A percentile compares a stretch with the other conserved stretches of the same genome.
Conservation (phyloP, 2,888 invertebrate genomes). For the Agriopis aurantiaria region DNA sequence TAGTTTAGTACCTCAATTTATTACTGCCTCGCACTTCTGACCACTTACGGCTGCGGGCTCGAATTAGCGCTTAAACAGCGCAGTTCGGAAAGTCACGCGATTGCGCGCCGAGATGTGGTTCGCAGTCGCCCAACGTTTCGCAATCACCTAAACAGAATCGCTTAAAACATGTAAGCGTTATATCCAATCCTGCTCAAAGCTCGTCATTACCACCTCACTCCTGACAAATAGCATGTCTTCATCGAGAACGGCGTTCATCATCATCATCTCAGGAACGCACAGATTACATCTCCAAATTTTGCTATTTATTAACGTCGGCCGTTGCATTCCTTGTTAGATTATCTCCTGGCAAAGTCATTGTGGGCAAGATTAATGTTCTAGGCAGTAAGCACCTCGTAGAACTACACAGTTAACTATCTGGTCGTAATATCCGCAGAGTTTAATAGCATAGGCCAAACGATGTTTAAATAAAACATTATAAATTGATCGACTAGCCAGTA, state of each 20-base stretch:
- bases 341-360: conserved; percentile 40
- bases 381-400: conserved; percentile 11
- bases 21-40: too few species aligned
- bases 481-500: too few species aligned
- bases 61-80: too few species aligned
- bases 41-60: too few species aligned
- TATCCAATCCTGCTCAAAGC: not conserved
- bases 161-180: too few species aligned
- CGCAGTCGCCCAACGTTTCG: too few species aligned
- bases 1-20: too few species aligned
- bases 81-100: too few species aligned
- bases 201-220: conserved; percentile 19
- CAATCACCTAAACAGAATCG: too few species aligned
- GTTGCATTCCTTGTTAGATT: conserved; percentile 53
- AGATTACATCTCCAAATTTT: conserved; percentile 64
- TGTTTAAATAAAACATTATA: not conserved
- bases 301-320: conserved; percentile 52
- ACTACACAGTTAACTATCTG: conserved; percentile 13
- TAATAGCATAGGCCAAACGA: conserved; percentile 1
- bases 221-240: conserved; percentile 60
- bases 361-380: conserved; percentile 42
- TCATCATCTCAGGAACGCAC: conserved; percentile 55
- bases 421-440: conserved; percentile 3
- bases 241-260: conserved; percentile 57
- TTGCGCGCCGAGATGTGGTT: too few species aligned